Conservation (phyloP, 1,140 invertebrate genomes). For the Chelonus insularis region DNA sequence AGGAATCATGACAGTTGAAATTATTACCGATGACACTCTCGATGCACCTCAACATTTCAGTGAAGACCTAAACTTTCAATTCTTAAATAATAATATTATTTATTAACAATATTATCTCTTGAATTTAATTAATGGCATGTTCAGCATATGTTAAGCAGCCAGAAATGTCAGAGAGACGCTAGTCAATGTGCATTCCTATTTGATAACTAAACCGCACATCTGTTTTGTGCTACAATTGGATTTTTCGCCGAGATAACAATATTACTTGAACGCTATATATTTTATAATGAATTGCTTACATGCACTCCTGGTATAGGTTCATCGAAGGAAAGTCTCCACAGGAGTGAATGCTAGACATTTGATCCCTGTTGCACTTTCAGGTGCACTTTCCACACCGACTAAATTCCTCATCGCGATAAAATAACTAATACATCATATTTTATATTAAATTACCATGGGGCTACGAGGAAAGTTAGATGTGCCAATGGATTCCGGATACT, state of each 20-base stretch:
- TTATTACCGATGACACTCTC: too few relatives aligned
- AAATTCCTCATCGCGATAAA: constrained; percentile 27
- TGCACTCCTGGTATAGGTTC: background rate
- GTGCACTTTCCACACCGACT: constrained; percentile 26
- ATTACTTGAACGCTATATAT: background rate
- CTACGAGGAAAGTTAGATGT: constrained; percentile 20
- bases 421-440: constrained; percentile 29
- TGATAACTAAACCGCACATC: too few relatives aligned
- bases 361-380: constrained; percentile 24
- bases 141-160: too few relatives aligned
- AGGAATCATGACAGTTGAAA: too few relatives aligned
- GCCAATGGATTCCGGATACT: constrained; percentile 17
- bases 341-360: constrained; percentile 24
- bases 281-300: constrained; percentile 23
- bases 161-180: too few relatives aligned
- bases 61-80: too few relatives aligned
- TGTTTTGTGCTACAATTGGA: constrained; percentile 8
- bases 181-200: too few relatives aligned
- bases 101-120: too few relatives aligned
- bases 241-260: constrained; percentile 1
- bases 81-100: too few relatives aligned
- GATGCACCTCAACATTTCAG: too few relatives aligned
- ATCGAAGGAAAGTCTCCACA: constrained; percentile 23
- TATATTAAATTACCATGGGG: constrained; percentile 27
- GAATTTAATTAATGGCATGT: too few relatives aligned